phyloP scores from a whole-genome alignment of 2,888 invertebrate genomes.

The Polydesmus complanatus region DNA sequence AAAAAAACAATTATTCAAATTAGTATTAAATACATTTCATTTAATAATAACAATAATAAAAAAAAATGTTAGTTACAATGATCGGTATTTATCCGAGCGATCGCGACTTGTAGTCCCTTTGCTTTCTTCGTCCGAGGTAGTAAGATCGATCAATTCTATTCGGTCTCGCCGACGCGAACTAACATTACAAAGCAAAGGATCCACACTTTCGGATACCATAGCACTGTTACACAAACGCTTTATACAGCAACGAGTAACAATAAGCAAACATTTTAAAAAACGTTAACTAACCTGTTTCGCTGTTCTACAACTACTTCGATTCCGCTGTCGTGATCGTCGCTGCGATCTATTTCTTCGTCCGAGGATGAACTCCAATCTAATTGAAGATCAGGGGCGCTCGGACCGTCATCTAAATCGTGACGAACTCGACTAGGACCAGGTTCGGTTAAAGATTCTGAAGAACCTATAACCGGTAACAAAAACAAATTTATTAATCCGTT shows the following conservation, averaged over 20 bases:
- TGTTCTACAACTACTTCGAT: slow-evolving; percentile 35
- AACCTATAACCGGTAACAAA: background rate
- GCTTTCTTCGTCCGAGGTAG: slow-evolving; percentile 29
- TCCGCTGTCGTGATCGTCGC: slow-evolving; percentile 29
- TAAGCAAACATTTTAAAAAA: background rate
- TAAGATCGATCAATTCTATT: slow-evolving; percentile 28
- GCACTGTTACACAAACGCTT: background rate
- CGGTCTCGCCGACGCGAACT: slow-evolving; percentile 19
- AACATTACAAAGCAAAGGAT: background rate
- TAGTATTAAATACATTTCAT: too few species aligned
- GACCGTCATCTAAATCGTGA: slow-evolving; percentile 31
- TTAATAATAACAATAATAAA: too few species aligned
- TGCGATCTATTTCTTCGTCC: slow-evolving; percentile 23
- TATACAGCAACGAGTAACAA: background rate
- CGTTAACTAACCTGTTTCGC: slow-evolving; percentile 17
- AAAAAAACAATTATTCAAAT: background rate
- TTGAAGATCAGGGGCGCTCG: slow-evolving; percentile 58
- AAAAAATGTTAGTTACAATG: background rate
- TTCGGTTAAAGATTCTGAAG: background rate
- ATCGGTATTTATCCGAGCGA: background rate
- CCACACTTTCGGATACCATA: background rate
- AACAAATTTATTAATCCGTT: background rate
- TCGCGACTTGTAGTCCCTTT: background rate
- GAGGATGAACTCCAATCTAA: slow-evolving; percentile 52
- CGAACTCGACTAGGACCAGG: slow-evolving; percentile 11